A percentile compares a stretch with the other conserved stretches of the same genome.
Conservation (phyloP, 64 coral and sea anemone genomes). For the Montipora foliosa region DNA sequence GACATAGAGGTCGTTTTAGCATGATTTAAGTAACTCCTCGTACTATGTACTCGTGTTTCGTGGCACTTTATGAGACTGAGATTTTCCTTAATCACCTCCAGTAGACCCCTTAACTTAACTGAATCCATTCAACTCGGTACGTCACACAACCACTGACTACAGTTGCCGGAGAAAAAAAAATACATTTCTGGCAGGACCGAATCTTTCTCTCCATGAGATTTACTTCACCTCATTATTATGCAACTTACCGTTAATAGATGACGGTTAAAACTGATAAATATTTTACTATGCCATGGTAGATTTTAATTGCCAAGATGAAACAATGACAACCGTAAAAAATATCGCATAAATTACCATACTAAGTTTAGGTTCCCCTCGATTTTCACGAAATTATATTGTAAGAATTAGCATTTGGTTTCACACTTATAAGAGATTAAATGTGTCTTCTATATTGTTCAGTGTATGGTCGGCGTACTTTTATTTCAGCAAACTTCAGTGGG, state of each 20-base stretch:
- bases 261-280: neutral
- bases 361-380: too few species aligned
- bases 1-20: neutral
- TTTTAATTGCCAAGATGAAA: neutral
- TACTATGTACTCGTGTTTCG: neutral
- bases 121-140: neutral
- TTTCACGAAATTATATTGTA: too few species aligned
- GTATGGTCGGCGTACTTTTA: too few species aligned
- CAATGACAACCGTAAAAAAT: neutral
- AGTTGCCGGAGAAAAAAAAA: neutral
- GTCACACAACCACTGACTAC: neutral
- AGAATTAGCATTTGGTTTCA: too few species aligned
- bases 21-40: neutral
- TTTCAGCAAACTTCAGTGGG: too few species aligned
- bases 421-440: too few species aligned
- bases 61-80: neutral
- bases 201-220: neutral
- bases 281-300: neutral
- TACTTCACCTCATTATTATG: neutral
- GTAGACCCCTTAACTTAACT: too few species aligned
- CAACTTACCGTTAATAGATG: neutral
- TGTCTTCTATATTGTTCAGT: too few species aligned
- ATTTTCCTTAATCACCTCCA: too few species aligned
- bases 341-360: neutral
- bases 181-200: neutral